Base-by-base conservation (phyloP, 2,797 vertebrate genomes). In the Brotula barbata region DNA sequence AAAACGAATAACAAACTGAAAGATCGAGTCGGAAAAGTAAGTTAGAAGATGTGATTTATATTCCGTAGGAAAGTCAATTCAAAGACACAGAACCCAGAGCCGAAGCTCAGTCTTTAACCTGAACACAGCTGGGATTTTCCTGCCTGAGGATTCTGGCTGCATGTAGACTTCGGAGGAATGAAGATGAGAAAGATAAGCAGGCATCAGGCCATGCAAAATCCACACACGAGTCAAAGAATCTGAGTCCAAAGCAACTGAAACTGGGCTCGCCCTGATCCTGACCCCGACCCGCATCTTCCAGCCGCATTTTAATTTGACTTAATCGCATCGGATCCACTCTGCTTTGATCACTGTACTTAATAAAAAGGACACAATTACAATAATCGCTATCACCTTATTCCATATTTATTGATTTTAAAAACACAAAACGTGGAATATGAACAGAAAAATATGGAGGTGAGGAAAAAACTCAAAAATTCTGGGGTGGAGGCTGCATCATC, bases 161-260 rank as follows among this genome's bases (percentile, higher is more conserved):
- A 40, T 19, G 12, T 7, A 41, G 20, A 17, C 14, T 45, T 7
- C 36, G 34, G 51, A 48, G 9, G 16, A 58, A 54, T 70, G 6
- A 25, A 62, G 58, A 55, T 64, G 31, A 51, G 31, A 22, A n/a
- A 56, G 13, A 52, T 49, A 64, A 49, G 12, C 17, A 37, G n/a
- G 41, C 5, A 25, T 2, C 10, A n/a, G 13, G n/a, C 10, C 11
- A 15, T 13, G 43, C 2, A 2, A 42, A 36, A 51, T 44, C 41
- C 37, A 31, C 9, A 53, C 23, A 45, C 51, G 42, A 59, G 68
- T 52, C 49, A 34, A 31, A 68, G 52, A 53, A 73, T 43, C 58
- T 2, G 52, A 62, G 62, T 68, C 31, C 19, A 22, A 48, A 61
- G 41, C 49, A 16, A 65, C 43, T 28, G 19, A n/a, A n/a, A n/a